These are phyloP conservation scores for Mylabris sibirica DNA, from an alignment of 2,888 invertebrate genomes.

Conservation along the genomic window DNA sequence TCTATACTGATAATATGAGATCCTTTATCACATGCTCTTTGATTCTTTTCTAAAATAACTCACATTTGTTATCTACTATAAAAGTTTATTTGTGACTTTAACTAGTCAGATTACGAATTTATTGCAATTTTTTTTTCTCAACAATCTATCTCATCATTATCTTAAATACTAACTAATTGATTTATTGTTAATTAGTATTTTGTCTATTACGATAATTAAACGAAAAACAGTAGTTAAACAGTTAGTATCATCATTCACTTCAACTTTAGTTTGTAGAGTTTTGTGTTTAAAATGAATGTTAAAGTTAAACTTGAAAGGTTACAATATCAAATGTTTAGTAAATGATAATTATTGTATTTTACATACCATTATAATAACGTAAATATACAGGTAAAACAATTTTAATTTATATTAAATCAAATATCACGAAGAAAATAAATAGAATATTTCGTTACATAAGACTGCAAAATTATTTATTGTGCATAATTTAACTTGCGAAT, in stretches of 20 bases:
- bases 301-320: constrained; percentile 23
- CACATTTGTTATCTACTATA: constrained; percentile 46
- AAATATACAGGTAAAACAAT: constrained; percentile 15
- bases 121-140: constrained; percentile 31
- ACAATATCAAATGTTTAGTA: constrained; percentile 28
- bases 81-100: constrained; percentile 41
- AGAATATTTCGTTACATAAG: too few relatives aligned
- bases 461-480: too few relatives aligned
- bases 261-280: constrained; percentile 24
- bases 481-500: too few relatives aligned
- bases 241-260: constrained; percentile 20
- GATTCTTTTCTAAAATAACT: constrained; percentile 45
- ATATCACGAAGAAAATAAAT: neutral
- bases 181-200: neutral
- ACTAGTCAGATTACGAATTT: constrained; percentile 40
- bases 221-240: constrained; percentile 18
- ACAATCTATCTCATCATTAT: constrained; percentile 20
- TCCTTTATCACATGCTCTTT: constrained; percentile 45
- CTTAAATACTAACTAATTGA: neutral
- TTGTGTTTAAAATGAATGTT: constrained; percentile 28
- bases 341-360: constrained; percentile 26
- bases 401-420: neutral
- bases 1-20: constrained; percentile 46
- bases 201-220: neutral
- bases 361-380: constrained; percentile 24